Evolutionary conservation across 2,888 invertebrate species (phyloP).

Genomic region (Phymatocera aterrima): DNA sequence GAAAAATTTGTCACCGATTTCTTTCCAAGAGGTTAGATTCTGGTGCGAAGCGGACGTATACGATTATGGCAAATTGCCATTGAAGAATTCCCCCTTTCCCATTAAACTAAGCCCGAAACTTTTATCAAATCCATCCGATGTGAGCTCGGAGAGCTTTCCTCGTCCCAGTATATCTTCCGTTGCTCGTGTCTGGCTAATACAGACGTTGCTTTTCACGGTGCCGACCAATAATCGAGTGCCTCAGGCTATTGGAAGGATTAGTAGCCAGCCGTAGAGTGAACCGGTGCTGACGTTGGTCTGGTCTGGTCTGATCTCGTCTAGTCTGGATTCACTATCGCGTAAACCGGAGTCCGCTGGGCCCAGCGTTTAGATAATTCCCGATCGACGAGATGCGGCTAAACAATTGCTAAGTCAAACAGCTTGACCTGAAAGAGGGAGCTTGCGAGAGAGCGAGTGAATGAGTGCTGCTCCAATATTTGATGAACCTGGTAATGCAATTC

Average conservation of each 20-base stretch:
- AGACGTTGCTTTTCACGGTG: background rate
- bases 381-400: constrained; percentile 37
- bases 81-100: constrained; percentile 17
- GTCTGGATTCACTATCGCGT: constrained; percentile 1
- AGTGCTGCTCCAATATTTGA: constrained; percentile 65
- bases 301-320: background rate
- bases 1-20: background rate
- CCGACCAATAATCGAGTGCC: constrained; percentile 18
- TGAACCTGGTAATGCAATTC: constrained; percentile 60
- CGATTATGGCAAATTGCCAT: background rate
- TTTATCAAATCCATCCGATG: background rate
- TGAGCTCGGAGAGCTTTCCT: too few relatives aligned
- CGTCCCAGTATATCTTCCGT: background rate
- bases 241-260: background rate
- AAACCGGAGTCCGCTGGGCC: background rate
- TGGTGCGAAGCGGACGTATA: too few relatives aligned
- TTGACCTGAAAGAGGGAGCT: constrained; percentile 51
- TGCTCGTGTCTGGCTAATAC: background rate
- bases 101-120: constrained; percentile 11
- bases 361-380: constrained; percentile 9
- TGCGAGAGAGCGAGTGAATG: constrained; percentile 45
- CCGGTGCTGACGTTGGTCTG: background rate
- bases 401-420: constrained; percentile 62
- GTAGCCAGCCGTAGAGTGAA: background rate
- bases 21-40: background rate